These are phyloP conservation scores for Harpagifer antarcticus DNA, from an alignment of 2,797 vertebrate species.

Conservation along the genomic window DNA sequence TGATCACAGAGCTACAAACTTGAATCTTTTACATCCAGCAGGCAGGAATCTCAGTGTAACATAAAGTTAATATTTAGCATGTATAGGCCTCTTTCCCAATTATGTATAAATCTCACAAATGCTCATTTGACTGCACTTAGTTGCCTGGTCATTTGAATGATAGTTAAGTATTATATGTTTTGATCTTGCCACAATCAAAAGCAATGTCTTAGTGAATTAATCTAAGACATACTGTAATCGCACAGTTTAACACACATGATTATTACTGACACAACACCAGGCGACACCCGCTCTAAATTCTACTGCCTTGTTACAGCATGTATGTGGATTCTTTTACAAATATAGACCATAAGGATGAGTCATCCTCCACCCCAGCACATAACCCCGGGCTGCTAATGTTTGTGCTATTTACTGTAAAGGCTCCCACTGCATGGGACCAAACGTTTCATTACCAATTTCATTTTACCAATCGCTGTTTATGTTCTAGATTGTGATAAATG, in stretches of 20 bases:
- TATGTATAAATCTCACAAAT: not conserved
- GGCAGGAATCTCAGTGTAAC: no score
- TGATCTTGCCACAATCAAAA: not conserved
- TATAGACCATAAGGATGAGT: slow-evolving; percentile 45
- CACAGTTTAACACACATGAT: not conserved
- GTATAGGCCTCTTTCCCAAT: not conserved
- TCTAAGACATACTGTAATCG: not conserved
- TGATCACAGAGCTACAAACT: not conserved
- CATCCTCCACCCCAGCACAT: slow-evolving; percentile 20
- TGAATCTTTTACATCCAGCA: not conserved
- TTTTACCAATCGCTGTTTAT: slow-evolving; percentile 37
- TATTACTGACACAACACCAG: slow-evolving; percentile 7
- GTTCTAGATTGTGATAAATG: slow-evolving; percentile 46
- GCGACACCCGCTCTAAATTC: not conserved
- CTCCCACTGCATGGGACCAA: slow-evolving; percentile 32
- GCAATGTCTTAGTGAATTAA: not conserved
- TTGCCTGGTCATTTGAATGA: no score
- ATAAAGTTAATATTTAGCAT: not conserved
- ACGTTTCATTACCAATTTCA: slow-evolving; percentile 40
- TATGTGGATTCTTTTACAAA: slow-evolving; percentile 40
- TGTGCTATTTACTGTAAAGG: slow-evolving; percentile 50
- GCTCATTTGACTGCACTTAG: no score
- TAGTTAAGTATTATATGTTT: no score
- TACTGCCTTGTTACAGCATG: no score
- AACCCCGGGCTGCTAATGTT: slow-evolving; percentile 42